Evolutionary conservation across 2,888 invertebrate genomes (phyloP).

Genomic region (Portevinia maculata): DNA sequence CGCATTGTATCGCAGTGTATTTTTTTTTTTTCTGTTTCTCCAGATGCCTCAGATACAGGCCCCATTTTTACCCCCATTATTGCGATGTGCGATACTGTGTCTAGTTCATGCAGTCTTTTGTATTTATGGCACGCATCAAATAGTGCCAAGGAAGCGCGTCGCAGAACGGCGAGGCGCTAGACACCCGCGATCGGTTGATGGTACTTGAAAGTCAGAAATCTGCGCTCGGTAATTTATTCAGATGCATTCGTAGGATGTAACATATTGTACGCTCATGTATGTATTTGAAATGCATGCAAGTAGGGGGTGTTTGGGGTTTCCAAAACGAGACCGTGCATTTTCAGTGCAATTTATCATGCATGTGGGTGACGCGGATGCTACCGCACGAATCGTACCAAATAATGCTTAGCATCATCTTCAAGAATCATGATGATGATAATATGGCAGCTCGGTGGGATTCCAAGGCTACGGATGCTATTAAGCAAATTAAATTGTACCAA

Average conservation of each 20-base stretch:
- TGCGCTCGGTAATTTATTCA: slow-evolving; percentile 65
- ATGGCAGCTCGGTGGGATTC: slow-evolving; percentile 15
- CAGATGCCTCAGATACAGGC: slow-evolving; percentile 47
- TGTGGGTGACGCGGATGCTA: slow-evolving; percentile 41
- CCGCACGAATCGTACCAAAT: slow-evolving; percentile 59
- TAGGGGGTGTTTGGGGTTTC: slow-evolving; percentile 33
- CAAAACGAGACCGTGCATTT: slow-evolving; percentile 12
- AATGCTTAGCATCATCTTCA: slow-evolving; percentile 51
- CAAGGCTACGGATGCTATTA: slow-evolving; percentile 70
- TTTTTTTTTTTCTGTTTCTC: slow-evolving; percentile 12
- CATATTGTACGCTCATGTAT: slow-evolving; percentile 47
- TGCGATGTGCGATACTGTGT: slow-evolving; percentile 26
- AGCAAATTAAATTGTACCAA: slow-evolving; percentile 69
- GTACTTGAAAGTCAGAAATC: slow-evolving; percentile 42
- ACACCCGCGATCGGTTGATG: slow-evolving; percentile 36
- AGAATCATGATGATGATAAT: slow-evolving; percentile 34
- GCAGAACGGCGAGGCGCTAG: slow-evolving; percentile 35
- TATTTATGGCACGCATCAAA: slow-evolving; percentile 63
- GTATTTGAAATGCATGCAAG: slow-evolving; percentile 46
- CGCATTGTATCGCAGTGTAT: slow-evolving; percentile 47
- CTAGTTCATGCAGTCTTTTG: slow-evolving; percentile 25
- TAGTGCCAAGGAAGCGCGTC: slow-evolving; percentile 55
- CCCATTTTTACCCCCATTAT: slow-evolving; percentile 24
- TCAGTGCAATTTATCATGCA: slow-evolving; percentile 58
- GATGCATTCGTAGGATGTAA: slow-evolving; percentile 60